These are phyloP conservation scores for Augochlorella aurata DNA, from an alignment of 2,888 invertebrate genomes.

Conservation along the genomic window DNA sequence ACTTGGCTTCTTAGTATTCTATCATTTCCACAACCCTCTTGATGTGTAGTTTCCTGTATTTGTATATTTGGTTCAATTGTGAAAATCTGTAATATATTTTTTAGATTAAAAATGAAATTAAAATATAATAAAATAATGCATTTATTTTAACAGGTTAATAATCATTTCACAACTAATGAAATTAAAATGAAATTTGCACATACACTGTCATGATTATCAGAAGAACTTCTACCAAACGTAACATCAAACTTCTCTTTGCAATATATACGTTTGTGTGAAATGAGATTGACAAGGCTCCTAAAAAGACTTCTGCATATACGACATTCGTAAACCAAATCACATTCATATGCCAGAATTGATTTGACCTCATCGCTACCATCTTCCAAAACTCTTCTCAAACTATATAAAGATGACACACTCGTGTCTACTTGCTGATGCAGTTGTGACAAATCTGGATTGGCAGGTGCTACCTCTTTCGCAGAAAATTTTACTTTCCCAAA, in stretches of 20 bases:
- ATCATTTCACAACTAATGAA: neutral
- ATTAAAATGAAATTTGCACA: slow-evolving; percentile 68
- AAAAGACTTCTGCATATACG: slow-evolving; percentile 93
- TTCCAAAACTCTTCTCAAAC: slow-evolving; percentile 88
- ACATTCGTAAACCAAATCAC: slow-evolving; percentile 95
- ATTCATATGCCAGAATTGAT: slow-evolving; percentile 89
- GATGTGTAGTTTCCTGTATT: slow-evolving; percentile 3
- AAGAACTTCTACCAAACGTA: slow-evolving; percentile 82
- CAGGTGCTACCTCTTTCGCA: slow-evolving; percentile 35
- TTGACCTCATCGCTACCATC: slow-evolving; percentile 89
- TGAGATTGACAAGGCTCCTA: slow-evolving; percentile 92
- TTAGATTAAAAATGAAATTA: neutral
- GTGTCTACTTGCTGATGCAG: slow-evolving; percentile 86
- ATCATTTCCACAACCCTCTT: slow-evolving; percentile 51
- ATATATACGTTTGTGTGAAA: slow-evolving; percentile 93
- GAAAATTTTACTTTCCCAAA: slow-evolving; percentile 61
- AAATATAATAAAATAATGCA: neutral
- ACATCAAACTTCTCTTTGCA: slow-evolving; percentile 86
- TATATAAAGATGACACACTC: slow-evolving; percentile 87
- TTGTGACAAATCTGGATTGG: slow-evolving; percentile 77
- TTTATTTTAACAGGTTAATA: neutral
- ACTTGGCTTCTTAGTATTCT: slow-evolving; percentile 69
- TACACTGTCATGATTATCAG: slow-evolving; percentile 82
- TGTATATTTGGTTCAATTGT: slow-evolving; percentile 9
- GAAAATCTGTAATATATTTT: slow-evolving; percentile 40